Percentiles rank a stretch among this genome's conserved stretches.
Conservation (phyloP, 2,113 vertebrate genomes). For the Carollia perspicillata region DNA sequence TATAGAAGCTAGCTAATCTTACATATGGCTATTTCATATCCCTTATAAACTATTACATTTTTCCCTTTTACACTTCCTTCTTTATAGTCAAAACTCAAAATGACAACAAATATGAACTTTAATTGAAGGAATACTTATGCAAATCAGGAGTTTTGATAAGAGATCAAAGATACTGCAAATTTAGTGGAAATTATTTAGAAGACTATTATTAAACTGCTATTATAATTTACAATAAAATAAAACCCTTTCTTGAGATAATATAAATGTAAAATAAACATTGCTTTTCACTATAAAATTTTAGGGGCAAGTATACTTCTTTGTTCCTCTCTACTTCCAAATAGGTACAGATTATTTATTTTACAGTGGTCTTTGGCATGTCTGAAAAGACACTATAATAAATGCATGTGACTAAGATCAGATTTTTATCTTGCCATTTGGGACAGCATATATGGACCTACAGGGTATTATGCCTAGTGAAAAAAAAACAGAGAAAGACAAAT, state of each 20-base stretch:
- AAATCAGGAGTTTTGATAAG: neutral
- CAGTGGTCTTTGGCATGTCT: neutral
- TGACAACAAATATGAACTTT: constrained; percentile 35
- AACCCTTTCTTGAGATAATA: neutral
- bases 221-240: neutral
- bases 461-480: neutral
- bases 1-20: neutral
- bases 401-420: neutral
- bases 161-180: neutral
- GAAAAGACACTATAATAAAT: neutral
- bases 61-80: constrained; percentile 13
- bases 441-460: neutral
- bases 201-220: constrained; percentile 4
- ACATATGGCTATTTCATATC: neutral
- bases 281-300: constrained; percentile 23
- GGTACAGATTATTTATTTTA: constrained; percentile 7
- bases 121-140: neutral
- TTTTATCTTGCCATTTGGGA: neutral
- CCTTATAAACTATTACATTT: neutral
- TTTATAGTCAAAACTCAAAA: neutral
- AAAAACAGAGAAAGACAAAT: neutral
- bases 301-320: neutral
- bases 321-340: neutral
- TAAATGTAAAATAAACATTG: constrained; percentile 16
- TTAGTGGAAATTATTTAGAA: constrained; percentile 28